phyloP scores from a whole-genome alignment of 2,113 vertebrate species.

The Megalops atlanticus region DNA sequence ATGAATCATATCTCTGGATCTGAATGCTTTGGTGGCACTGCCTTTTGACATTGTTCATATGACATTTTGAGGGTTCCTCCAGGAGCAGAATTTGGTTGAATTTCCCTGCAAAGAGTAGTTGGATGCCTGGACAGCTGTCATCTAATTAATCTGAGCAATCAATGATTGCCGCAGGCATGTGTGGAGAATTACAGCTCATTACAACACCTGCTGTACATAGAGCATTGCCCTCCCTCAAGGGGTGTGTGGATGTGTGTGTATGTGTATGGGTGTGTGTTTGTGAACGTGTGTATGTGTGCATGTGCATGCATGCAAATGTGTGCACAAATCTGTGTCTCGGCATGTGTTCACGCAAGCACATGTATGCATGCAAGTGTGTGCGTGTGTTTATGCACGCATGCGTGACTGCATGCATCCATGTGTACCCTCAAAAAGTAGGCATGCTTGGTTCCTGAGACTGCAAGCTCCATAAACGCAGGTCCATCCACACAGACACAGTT shows the following conservation, averaged over 20 bases:
- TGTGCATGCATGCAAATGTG: constrained; percentile 1
- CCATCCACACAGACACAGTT: too few species aligned
- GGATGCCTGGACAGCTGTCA: constrained; percentile 43
- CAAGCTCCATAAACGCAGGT: too few species aligned
- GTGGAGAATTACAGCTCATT: constrained; percentile 34
- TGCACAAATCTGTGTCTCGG: neutral
- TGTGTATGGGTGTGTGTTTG: neutral
- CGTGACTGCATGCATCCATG: neutral
- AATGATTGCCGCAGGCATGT: constrained; percentile 43
- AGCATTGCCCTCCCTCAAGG: constrained; percentile 10
- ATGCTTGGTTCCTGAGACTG: too few species aligned
- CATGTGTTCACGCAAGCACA: neutral
- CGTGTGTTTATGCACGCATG: neutral
- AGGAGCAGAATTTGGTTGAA: constrained; percentile 51
- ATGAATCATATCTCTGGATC: neutral
- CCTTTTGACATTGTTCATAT: constrained; percentile 11
- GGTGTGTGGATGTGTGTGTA: neutral
- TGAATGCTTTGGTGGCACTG: neutral
- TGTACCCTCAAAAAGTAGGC: neutral
- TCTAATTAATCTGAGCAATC: constrained; percentile 65
- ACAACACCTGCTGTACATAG: constrained; percentile 51
- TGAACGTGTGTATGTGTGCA: neutral
- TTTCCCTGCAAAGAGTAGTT: constrained; percentile 44
- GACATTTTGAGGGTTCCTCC: constrained; percentile 42
- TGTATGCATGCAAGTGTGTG: neutral